A percentile compares a stretch with the other conserved stretches of the same genome.
These are phyloP conservation scores for Acrocephalus kingi DNA, from an alignment of 2,113 vertebrate genomes.

Conservation along the genomic window DNA sequence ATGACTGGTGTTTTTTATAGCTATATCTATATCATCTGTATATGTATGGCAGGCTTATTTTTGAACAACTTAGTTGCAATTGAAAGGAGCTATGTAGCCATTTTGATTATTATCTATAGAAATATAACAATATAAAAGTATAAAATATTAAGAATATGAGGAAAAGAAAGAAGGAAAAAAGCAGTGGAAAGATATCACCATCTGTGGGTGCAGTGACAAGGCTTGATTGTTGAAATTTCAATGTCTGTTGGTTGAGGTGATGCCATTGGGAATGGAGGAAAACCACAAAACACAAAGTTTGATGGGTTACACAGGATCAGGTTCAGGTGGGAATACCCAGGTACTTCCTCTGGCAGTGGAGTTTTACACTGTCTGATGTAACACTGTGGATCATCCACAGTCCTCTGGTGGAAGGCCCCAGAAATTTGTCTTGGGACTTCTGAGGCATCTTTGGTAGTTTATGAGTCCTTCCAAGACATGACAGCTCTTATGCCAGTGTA, in stretches of 20 bases:
- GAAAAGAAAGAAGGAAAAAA: background rate
- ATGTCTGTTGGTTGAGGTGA: background rate
- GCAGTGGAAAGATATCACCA: background rate
- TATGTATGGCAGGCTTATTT: background rate
- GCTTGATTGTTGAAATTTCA: background rate
- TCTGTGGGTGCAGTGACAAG: background rate
- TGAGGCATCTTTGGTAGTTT: background rate
- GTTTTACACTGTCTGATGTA: background rate
- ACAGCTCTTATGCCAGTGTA: background rate
- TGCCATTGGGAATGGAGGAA: background rate
- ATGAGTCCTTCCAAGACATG: background rate
- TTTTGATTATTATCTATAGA: background rate
- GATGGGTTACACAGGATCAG: accelerated
- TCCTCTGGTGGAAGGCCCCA: background rate
- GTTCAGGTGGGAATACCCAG: background rate
- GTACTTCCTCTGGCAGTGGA: background rate
- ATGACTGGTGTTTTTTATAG: background rate
- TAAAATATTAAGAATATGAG: background rate
- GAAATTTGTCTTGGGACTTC: no score
- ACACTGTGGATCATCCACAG: background rate
- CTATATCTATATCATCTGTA: background rate
- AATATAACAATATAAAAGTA: background rate
- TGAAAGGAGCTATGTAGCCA: background rate
- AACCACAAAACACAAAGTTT: background rate
- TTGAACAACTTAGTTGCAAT: background rate